Evolutionary conservation across 2,888 invertebrate genomes (phyloP), one percentile per base, ranked within the genome.

Genomic region (Synanthedon formicaeformis): DNA sequence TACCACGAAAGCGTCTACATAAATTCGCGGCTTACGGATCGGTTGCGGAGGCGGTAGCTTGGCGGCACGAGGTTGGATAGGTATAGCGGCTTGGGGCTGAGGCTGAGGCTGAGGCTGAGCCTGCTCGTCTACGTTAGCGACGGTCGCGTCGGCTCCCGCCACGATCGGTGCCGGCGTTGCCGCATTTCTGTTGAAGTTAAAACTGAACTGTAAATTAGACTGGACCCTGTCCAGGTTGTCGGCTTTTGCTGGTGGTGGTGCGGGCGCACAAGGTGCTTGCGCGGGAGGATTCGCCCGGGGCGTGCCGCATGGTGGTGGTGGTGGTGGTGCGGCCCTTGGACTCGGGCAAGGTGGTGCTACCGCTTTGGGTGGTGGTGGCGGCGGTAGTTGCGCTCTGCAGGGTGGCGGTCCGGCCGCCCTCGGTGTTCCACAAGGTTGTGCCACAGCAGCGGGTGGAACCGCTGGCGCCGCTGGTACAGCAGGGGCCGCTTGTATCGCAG

Each of bases 1-100:
- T 8, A 88, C 73, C 10, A 88, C 78, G 59, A 85, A 87, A 0
- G 88, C 88, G 57, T 88, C 87, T 11, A 88, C 79, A 60, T 74
- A 88, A 13, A 88, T 86, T 51, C 84, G 78, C 1, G 85, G 81
- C 14, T 73, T 65, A 2, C 78, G 73, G 41, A 78, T 75, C 23
- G 64, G 64, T 51, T 71, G 66, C 1, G 68, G 69, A n/a, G 60
- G 61, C 2, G 86, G 85, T 18, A 86, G 63, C 23, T 63, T 68
- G 0, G 83, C 85, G 10, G 85, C 83, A n/a, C 75, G 75, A 0
- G 86, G 86, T 53, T 69, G 65, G 51, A 85, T 78, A 2, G 78
- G 67, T 3, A 84, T 75, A 0, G 79, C 77, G 64, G 71, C 13
- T 67, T 54, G 62, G 40, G 62, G 63, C 48, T 8, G 52, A 45